phyloP scores from a whole-genome alignment of 2,888 invertebrate genomes.

The Pyrrhosoma nymphula region DNA sequence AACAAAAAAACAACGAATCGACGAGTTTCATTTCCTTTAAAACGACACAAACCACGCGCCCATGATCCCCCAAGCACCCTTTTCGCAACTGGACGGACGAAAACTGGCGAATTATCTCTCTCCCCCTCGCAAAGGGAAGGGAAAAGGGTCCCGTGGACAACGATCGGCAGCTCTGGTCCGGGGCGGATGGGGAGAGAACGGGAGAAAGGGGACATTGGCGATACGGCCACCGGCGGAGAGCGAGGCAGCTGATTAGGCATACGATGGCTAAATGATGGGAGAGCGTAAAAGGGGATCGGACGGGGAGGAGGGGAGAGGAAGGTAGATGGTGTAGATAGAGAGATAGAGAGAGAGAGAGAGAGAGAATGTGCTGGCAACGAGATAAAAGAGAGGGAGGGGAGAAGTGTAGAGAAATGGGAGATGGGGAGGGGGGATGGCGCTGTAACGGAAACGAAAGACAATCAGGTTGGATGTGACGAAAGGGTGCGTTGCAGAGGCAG shows the following conservation, averaged over 20 bases:
- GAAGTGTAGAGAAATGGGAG: background rate
- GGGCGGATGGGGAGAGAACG: background rate
- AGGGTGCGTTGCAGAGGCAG: background rate
- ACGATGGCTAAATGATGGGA: background rate
- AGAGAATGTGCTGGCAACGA: background rate
- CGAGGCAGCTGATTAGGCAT: constrained; percentile 33
- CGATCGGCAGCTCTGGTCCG: background rate
- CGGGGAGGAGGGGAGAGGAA: background rate
- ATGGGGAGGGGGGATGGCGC: background rate
- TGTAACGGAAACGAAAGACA: constrained; percentile 21
- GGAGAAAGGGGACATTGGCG: background rate
- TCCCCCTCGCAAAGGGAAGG: background rate
- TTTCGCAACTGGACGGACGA: background rate
- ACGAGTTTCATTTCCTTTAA: no score
- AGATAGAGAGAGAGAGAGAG: background rate
- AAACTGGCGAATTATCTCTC: background rate
- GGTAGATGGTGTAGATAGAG: background rate
- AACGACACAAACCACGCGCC: no score
- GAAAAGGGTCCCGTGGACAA: background rate
- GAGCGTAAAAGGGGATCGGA: background rate
- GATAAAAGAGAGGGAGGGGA: background rate
- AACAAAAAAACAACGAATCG: no score
- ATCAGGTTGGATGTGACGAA: constrained; percentile 28
- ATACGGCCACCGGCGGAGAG: background rate
- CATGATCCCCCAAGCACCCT: background rate